Base-by-base conservation (phyloP, 2,888 invertebrate species). In the Aphodius sticticus region DNA sequence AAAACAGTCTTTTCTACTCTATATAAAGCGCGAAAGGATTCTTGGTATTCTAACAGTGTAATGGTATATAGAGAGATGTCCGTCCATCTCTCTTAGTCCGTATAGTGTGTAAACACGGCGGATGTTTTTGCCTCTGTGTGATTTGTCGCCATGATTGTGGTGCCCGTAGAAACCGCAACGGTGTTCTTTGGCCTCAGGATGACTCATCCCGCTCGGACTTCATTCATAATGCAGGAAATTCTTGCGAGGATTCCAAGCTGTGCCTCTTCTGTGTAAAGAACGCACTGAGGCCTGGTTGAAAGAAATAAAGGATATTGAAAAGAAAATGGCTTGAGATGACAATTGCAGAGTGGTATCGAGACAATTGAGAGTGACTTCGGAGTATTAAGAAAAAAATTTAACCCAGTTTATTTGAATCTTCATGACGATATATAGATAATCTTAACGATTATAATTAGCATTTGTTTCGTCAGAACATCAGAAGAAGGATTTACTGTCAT, bases 11-110 rank as follows among this genome's bases (percentile, higher is more conserved):
- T 26, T 53, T 53, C 53, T 53, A 53, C 2, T 53, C 53, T 53
- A 53, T 53, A 53, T 53, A 53, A 53, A 53, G 53, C 53, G 53
- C 53, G 53, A 53, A 53, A 53, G 53, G 53, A 53, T 53, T 53
- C 53, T 53, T 53, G 53, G 53, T 53, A 53, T 53, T 53, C 53
- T 53, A 53, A 53, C 53, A 53, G 53, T 53, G 53, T 53, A 53
- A 53, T 53, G 12, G 53, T 53, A 53, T 53, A 53, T 53, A 53
- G 53, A 53, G 53, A 53, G 53, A 53, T 1, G 53, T 5, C 53
- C 53, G 53, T 53, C 53, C 53, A 12, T 53, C 53, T 53, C 53
- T 53, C 53, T 53, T 53, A 53, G 53, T 53, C 53, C 53, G 12
- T 53, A 53, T 12, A 53, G 53, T 53, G 53, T 53, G 53, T 53